Conservation (phyloP, 1,140 invertebrate genomes). For the Glossosoma conforme region DNA sequence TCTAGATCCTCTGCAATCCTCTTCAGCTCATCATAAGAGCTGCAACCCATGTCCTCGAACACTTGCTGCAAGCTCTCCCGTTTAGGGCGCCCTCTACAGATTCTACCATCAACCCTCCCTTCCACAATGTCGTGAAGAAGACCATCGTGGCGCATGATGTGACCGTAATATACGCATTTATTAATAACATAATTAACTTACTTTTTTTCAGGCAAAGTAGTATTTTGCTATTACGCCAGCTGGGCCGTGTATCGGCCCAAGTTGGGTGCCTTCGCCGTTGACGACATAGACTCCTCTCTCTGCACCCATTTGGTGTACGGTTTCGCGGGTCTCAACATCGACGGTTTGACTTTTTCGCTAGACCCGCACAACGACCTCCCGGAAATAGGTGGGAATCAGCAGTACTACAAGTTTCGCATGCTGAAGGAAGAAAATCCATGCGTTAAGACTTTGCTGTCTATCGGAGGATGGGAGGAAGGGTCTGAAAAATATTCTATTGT, state of each 20-base stretch:
- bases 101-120: too few relatives aligned
- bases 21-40: too few relatives aligned
- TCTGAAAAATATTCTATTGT: constrained; percentile 56
- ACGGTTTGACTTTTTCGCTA: constrained; percentile 44
- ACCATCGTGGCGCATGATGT: too few relatives aligned
- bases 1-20: too few relatives aligned
- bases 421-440: constrained; percentile 56
- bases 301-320: constrained; percentile 85
- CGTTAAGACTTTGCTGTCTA: constrained; percentile 62
- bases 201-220: constrained; percentile 46
- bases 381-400: constrained; percentile 35
- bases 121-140: too few relatives aligned
- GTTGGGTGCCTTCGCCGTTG: constrained; percentile 65
- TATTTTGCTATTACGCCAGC: constrained; percentile 82
- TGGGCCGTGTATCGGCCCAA: constrained; percentile 79
- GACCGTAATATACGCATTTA: too few relatives aligned
- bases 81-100: too few relatives aligned
- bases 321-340: constrained; percentile 68
- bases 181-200: neutral
- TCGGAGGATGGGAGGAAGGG: constrained; percentile 73
- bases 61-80: too few relatives aligned
- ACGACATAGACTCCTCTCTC: constrained; percentile 68
- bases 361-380: constrained; percentile 57
- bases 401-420: constrained; percentile 49
- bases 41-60: too few relatives aligned